Base-by-base conservation (phyloP, 2,113 vertebrate species). In the Lamprotornis superbus region DNA sequence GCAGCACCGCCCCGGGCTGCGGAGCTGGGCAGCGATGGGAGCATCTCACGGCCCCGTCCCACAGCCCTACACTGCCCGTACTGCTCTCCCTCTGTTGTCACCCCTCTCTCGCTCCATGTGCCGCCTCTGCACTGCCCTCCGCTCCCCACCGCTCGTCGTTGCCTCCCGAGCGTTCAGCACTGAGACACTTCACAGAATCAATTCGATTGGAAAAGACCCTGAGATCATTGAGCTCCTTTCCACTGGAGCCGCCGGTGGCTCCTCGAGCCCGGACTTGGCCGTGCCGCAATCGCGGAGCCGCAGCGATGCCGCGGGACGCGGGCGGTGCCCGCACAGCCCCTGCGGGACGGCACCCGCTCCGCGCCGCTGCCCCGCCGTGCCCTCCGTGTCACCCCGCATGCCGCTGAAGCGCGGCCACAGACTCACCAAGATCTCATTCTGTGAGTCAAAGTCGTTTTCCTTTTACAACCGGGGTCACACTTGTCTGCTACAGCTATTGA, bases 301-400 rank as follows among this genome's bases (percentile, higher is more conserved):
- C 37, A 4, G 50, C 4, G 23, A 5, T 11, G 37, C 64, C 25
- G 7, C 23, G 52, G 40, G 56, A 20, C 25, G 23, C 56, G 4
- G 42, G 12, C 39, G 20, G 53, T 10, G 46, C 4, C 85, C 57
- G 35, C 50, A 7, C 31, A 5, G 14, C 37, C 44, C 28, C 40
- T 4, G 40, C 27, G 7, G 52, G 24, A 13, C 16, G 46, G 2
- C 13, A 2, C 35, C 39, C 3, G 33, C 61, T 11, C 18, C 40
- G 35, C 37, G 15, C 50, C 27, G 44, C 81, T n/a, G 12, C 21
- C 40, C n/a, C 21, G 2, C 24, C 14, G 16, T 2, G 64, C 15
- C 46, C 71, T 7, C 46, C 35, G 2, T 0, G 42, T 4, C 35
- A 44, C 59, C 33, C 8, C 39, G 1, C 40, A 2, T 0, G 4